Evolutionary conservation across 2,113 vertebrate species (phyloP).

Genomic region (Oreochromis tanganicae): DNA sequence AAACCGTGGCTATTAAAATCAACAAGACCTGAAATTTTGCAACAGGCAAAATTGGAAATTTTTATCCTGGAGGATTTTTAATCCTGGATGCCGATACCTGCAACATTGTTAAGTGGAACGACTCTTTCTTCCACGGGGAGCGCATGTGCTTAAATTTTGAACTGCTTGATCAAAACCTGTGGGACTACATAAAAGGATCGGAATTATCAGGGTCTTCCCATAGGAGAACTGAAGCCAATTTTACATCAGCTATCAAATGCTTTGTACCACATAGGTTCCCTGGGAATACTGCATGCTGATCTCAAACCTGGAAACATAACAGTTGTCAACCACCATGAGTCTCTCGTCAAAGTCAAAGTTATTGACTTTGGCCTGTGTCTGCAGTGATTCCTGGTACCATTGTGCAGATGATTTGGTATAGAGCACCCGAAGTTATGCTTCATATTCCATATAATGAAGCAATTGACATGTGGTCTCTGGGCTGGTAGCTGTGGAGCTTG

Average conservation of each 20-base stretch:
- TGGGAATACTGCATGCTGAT: neutral
- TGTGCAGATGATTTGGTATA: neutral
- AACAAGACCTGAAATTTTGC: neutral
- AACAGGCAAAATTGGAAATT: neutral
- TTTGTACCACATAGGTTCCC: neutral
- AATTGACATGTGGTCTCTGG: neutral
- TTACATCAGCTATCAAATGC: neutral
- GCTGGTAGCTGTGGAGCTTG: neutral
- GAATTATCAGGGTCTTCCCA: no score
- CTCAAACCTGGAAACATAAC: neutral
- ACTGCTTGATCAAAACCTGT: no score
- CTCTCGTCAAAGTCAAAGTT: neutral
- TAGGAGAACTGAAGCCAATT: no score
- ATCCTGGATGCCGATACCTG: no score
- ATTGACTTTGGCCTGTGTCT: neutral
- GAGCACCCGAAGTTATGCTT: neutral
- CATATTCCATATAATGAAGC: neutral
- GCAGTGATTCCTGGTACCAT: neutral
- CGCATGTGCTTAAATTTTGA: no score
- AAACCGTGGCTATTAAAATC: neutral
- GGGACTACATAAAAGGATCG: no score
- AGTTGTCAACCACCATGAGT: neutral
- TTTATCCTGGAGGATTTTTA: neutral
- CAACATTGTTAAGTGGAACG: no score
- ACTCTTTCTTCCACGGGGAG: no score